A percentile compares a stretch with the other conserved stretches of the same genome.
phyloP scores from a whole-genome alignment of 2,797 vertebrate species.

The Falco novaeseelandiae region DNA sequence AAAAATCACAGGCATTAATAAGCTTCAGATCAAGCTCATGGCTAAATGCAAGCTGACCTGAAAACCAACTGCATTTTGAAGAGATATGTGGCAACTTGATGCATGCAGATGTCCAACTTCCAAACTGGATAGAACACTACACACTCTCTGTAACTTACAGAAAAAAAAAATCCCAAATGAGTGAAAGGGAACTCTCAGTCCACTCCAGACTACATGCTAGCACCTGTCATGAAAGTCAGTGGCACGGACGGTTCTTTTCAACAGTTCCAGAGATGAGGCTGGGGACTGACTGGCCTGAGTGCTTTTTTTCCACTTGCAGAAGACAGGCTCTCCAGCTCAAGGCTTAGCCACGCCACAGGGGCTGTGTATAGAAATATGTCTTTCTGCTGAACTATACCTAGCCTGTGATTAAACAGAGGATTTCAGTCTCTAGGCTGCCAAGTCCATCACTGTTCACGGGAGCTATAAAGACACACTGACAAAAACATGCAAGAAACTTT shows the following conservation, averaged over 20 bases:
- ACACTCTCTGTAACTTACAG: background rate
- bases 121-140: background rate
- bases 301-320: background rate
- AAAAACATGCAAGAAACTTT: constrained; percentile 46
- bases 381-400: constrained; percentile 14
- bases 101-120: background rate
- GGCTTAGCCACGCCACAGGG: constrained; percentile 17
- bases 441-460: constrained; percentile 2
- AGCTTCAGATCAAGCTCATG: background rate
- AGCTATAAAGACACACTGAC: constrained; percentile 40
- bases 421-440: constrained; percentile 52
- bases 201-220: background rate
- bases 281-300: background rate
- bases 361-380: background rate
- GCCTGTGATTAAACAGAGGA: constrained; percentile 56
- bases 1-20: background rate
- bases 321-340: background rate
- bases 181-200: background rate
- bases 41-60: background rate
- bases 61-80: background rate
- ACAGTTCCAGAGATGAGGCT: background rate
- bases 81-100: background rate
- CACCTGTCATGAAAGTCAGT: background rate
- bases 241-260: background rate
- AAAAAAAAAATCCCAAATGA: background rate